Evolutionary conservation across 2,888 invertebrate species (phyloP).

Genomic region (Dolichomitus sp.): DNA sequence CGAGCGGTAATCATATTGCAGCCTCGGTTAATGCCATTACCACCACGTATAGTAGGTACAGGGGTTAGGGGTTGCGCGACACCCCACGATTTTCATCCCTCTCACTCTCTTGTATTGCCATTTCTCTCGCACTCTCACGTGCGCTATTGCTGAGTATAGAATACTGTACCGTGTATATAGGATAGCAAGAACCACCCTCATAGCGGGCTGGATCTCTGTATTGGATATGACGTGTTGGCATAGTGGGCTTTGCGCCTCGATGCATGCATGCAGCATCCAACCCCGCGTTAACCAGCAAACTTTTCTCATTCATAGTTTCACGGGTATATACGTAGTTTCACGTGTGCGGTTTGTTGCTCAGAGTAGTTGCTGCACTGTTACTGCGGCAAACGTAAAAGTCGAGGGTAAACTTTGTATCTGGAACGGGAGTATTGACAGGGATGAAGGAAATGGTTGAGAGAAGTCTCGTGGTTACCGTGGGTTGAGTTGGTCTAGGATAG

Average conservation of each 20-base stretch:
- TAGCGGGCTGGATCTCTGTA: constrained; percentile 76
- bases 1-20: constrained; percentile 86
- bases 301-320: constrained; percentile 70
- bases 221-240: constrained; percentile 84
- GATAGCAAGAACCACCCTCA: constrained; percentile 48
- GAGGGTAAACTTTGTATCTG: constrained; percentile 31
- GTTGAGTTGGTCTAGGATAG: constrained; percentile 12
- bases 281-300: constrained; percentile 66
- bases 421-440: constrained; percentile 43
- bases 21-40: constrained; percentile 86
- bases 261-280: constrained; percentile 76
- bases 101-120: constrained; percentile 34
- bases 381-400: constrained; percentile 18
- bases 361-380: constrained; percentile 35
- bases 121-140: constrained; percentile 45
- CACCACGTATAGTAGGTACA: constrained; percentile 75
- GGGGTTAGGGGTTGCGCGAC: constrained; percentile 73
- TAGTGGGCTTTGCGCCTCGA: constrained; percentile 83
- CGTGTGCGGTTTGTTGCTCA: constrained; percentile 33
- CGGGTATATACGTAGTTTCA: constrained; percentile 37
- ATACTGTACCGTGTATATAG: constrained; percentile 11
- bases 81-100: constrained; percentile 71
- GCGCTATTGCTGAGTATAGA: constrained; percentile 50
- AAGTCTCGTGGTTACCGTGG: not conserved
- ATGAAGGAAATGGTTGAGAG: constrained; percentile 19